A percentile compares a stretch with the other conserved stretches of the same genome.
Conservation (phyloP, 2,113 vertebrate genomes). For the Melanotaenia duboulayi region DNA sequence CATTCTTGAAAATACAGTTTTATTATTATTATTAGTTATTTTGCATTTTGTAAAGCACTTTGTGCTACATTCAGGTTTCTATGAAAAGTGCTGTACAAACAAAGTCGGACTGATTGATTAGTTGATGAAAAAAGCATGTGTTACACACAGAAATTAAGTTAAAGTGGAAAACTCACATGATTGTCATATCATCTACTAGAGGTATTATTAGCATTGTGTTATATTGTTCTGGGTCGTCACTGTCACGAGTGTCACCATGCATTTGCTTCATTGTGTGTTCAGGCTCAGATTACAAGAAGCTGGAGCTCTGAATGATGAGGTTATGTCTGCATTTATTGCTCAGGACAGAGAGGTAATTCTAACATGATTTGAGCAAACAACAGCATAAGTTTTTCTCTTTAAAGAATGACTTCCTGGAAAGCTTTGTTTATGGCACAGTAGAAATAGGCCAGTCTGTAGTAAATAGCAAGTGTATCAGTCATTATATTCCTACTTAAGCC, state of each 20-base stretch:
- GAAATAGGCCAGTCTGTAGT: background rate
- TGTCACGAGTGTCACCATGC: conserved; percentile 39
- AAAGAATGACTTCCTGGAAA: conserved; percentile 7
- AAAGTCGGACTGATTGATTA: too few relatives aligned
- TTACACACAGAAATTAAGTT: conserved; percentile 33
- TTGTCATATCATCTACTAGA: conserved; percentile 15
- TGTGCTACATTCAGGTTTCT: too few relatives aligned
- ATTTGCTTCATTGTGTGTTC: conserved; percentile 22
- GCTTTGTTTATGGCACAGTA: conserved; percentile 17
- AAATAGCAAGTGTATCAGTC: conserved; percentile 46
- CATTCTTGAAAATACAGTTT: too few relatives aligned
- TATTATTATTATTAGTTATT: too few relatives aligned
- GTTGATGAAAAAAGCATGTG: too few relatives aligned
- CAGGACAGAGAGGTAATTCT: conserved; percentile 1
- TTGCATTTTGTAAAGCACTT: too few relatives aligned
- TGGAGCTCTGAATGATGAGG: conserved; percentile 13
- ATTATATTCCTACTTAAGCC: conserved; percentile 62
- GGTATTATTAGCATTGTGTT: conserved; percentile 43
- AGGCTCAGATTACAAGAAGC: too few relatives aligned
- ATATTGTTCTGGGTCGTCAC: conserved; percentile 44
- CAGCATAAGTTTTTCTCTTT: background rate
- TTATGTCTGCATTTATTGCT: conserved; percentile 24
- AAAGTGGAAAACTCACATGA: conserved; percentile 43
- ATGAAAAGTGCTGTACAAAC: too few relatives aligned
- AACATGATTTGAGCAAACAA: conserved; percentile 2